Evolutionary conservation across 2,113 vertebrate genomes (phyloP), one percentile per base, ranked within the genome.

Genomic region (Donacobius atricapilla): DNA sequence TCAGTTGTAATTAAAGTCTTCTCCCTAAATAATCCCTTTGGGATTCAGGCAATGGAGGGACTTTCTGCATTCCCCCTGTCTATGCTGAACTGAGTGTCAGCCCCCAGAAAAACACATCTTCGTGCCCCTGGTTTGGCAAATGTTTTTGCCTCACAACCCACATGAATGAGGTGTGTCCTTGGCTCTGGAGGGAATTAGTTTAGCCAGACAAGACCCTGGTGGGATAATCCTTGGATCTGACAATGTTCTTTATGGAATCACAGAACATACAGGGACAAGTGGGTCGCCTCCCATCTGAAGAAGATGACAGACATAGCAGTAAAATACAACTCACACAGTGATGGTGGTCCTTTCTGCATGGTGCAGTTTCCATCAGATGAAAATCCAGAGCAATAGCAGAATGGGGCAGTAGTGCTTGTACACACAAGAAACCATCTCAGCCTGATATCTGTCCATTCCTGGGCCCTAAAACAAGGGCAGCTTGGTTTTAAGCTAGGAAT

Each of bases 1-100:
- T 87, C 75, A 47, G 23, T 28, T 89, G 66, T 45, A 65, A 90
- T 92, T 57, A 90, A 73, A 82, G 54, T 91, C 89, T 83, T 88
- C 28, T 24, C 31, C 48, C 68, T 24, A n/a, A 54, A 58, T 58
- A 73, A 56, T 83, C 89, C 51, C n/a, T 75, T 58, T 56, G 0
- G 6, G 80, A 83, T 42, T 50, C 48, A 31, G 56, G 63, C 51
- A 60, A 6, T 0, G 0, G 56, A 77, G 33, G 21, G 51, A 20
- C 40, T 60, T 69, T 27, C 27, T 25, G 28, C 3, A 0, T 50
- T 72, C 50, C n/a, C 42, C 8, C 30, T 9, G 2, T 45, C 58
- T 51, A 37, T 68, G 50, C 57, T 61, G 75, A 48, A 42, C 57
- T 28, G 33, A 71, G 10, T 6, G 7, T n/a, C 39, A 61, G n/a